phyloP scores from a whole-genome alignment of 2,797 vertebrate genomes.

The Dromococcyx pavoninus region DNA sequence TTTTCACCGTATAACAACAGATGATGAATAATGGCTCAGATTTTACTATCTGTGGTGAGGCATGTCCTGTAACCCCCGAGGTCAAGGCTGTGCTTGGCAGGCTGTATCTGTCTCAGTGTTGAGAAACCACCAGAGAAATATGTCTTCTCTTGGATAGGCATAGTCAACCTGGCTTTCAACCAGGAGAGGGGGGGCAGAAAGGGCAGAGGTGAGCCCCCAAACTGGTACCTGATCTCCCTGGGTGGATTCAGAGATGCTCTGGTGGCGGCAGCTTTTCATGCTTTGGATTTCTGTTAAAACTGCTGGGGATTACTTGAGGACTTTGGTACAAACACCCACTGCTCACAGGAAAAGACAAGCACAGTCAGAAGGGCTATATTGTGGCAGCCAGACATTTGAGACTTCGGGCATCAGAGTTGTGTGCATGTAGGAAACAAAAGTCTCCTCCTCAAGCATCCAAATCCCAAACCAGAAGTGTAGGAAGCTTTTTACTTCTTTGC shows the following conservation, averaged over 20 bases:
- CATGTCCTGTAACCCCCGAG: not conserved
- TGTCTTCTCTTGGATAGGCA: not conserved
- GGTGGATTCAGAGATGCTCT: not conserved
- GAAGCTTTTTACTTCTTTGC: constrained; percentile 52
- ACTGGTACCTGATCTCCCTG: not conserved
- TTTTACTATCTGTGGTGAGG: not conserved
- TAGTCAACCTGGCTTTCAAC: not conserved
- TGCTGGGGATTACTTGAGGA: not conserved
- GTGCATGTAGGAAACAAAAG: not conserved
- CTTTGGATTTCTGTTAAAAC: not conserved
- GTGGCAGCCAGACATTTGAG: fast-evolving
- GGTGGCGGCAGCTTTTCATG: not conserved
- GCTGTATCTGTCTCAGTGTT: not conserved
- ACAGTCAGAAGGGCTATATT: not conserved
- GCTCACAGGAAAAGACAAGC: not conserved
- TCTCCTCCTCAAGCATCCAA: not conserved
- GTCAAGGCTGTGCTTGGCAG: not conserved
- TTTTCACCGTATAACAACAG: not conserved
- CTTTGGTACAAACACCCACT: not conserved
- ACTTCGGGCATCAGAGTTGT: not conserved
- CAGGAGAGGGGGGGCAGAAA: not conserved
- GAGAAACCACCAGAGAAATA: not conserved
- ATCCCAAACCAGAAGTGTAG: constrained; percentile 2
- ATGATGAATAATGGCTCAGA: constrained; percentile 14
- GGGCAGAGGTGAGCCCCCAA: not conserved